Evolutionary conservation across 2,113 vertebrate species (phyloP).

Genomic region (Clupea harengus): DNA sequence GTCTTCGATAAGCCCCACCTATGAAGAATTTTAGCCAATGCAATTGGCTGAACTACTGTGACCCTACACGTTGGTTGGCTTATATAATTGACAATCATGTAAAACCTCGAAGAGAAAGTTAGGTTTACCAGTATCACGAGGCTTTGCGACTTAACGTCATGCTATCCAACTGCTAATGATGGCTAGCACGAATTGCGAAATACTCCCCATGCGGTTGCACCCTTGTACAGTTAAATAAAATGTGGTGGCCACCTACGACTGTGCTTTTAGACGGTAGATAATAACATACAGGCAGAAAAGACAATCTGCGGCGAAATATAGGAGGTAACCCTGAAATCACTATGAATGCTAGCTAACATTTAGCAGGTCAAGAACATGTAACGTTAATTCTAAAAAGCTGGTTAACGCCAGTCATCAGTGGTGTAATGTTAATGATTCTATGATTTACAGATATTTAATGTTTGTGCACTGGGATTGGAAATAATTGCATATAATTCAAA

Average conservation of each 20-base stretch:
- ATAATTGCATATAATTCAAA: not conserved
- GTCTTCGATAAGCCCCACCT: constrained; percentile 56
- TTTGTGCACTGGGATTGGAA: not conserved
- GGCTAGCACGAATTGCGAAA: constrained; percentile 20
- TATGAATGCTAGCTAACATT: not conserved
- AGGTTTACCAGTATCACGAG: constrained; percentile 20
- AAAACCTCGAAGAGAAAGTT: constrained; percentile 17
- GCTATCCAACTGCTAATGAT: constrained; percentile 15
- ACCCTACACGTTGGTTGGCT: constrained; percentile 2
- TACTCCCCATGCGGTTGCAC: constrained; percentile 20
- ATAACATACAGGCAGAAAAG: not conserved
- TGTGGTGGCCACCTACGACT: constrained; percentile 8
- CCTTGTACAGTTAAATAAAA: constrained; percentile 17
- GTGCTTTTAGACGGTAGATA: not conserved
- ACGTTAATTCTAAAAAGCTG: not conserved
- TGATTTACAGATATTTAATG: not conserved
- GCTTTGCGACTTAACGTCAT: constrained; percentile 20
- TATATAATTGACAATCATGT: not conserved
- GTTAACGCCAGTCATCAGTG: not conserved
- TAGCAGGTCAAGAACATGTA: constrained; percentile 4
- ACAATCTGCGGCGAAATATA: not conserved
- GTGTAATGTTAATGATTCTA: constrained; percentile 5
- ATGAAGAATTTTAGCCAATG: not conserved
- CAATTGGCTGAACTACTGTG: constrained; percentile 8
- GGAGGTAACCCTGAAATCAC: not conserved